phyloP scores from a whole-genome alignment of 1,140 invertebrate species.

The Trichonephila clavipes region DNA sequence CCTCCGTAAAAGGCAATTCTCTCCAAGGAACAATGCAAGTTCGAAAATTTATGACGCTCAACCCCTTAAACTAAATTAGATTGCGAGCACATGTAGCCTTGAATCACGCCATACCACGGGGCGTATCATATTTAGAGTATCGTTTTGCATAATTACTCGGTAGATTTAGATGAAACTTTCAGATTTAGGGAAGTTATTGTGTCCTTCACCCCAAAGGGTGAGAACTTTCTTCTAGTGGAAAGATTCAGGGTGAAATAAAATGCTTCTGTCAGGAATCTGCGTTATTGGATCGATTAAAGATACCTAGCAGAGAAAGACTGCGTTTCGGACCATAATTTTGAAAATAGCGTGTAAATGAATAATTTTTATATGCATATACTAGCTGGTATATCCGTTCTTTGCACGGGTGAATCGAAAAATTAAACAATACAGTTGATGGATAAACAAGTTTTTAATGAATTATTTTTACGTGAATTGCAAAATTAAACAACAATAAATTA shows the following conservation, averaged over 20 bases:
- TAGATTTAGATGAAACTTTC: background rate
- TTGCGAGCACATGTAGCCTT: background rate
- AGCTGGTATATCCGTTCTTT: no score
- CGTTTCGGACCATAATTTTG: no score
- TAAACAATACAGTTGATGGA: no score
- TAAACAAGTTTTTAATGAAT: no score
- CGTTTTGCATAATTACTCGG: conserved; percentile 48
- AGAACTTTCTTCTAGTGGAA: no score
- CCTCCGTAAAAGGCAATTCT: conserved; percentile 3
- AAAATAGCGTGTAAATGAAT: no score
- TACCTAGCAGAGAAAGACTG: background rate
- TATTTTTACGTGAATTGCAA: no score
- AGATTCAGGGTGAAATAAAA: background rate
- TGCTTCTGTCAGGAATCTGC: background rate
- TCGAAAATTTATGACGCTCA: conserved; percentile 7
- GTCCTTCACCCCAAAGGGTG: background rate
- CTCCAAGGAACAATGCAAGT: conserved; percentile 20
- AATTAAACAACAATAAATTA: no score
- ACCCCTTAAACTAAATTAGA: conserved; percentile 38
- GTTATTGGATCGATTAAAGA: background rate
- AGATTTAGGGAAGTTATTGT: background rate
- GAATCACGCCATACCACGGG: background rate
- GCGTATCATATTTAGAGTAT: background rate
- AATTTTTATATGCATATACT: no score
- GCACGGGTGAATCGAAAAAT: no score